Conservation (phyloP, 2,113 vertebrate genomes). For the Scalopus aquaticus region DNA sequence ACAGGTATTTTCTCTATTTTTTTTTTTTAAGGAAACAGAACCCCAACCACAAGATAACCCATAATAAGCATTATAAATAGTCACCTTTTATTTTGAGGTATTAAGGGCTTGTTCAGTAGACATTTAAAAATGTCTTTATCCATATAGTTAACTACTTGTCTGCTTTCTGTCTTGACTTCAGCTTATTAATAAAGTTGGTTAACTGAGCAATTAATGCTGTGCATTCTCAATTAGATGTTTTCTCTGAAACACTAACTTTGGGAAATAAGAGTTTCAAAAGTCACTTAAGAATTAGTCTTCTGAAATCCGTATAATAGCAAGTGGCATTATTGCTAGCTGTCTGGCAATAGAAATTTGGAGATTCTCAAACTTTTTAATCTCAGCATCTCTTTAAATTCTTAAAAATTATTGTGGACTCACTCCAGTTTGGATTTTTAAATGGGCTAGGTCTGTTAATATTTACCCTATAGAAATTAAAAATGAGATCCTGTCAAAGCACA, state of each 20-base stretch:
- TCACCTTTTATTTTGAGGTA: not conserved
- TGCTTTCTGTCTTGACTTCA: not conserved
- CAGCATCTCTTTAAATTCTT: not conserved
- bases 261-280: not conserved
- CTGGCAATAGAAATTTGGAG: not conserved
- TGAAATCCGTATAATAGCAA: not conserved
- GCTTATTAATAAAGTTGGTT: not conserved
- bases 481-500: not conserved
- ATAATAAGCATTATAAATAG: not conserved
- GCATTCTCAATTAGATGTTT: slow-evolving; percentile 28
- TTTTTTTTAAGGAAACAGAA: not conserved
- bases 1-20: not conserved
- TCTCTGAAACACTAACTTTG: slow-evolving; percentile 28
- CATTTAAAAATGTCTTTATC: not conserved
- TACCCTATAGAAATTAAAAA: not conserved
- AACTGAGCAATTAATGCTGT: not conserved
- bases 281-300: not conserved
- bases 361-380: not conserved
- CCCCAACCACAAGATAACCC: not conserved
- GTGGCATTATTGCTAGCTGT: not conserved
- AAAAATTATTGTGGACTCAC: not conserved
- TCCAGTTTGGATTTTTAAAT: not conserved
- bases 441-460: not conserved
- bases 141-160: not conserved
- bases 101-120: not conserved